These are phyloP conservation scores for Dasypolia templi DNA, from an alignment of 2,888 invertebrate species.

Conservation along the genomic window DNA sequence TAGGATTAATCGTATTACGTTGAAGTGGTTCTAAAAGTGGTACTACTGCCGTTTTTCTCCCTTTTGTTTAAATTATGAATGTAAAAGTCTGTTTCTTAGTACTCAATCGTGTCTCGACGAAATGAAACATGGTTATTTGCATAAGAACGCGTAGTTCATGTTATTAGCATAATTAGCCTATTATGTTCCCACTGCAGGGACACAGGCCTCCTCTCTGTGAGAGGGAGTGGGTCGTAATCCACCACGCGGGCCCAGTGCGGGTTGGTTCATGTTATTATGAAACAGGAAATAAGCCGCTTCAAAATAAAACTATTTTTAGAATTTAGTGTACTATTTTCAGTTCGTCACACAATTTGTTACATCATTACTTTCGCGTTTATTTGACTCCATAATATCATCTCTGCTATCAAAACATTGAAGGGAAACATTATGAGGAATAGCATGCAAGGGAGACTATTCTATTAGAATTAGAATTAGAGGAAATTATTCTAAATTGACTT, in stretches of 20 bases:
- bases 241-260: too few species aligned
- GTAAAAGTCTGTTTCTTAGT: constrained; percentile 40
- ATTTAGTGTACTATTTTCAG: too few species aligned
- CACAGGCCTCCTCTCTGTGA: too few species aligned
- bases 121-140: constrained; percentile 34
- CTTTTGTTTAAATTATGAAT: constrained; percentile 17
- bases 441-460: too few species aligned
- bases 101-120: constrained; percentile 35
- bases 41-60: constrained; percentile 14
- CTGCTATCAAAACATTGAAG: not conserved
- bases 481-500: not conserved
- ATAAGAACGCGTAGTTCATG: constrained; percentile 14
- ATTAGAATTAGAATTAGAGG: too few species aligned
- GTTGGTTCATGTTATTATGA: constrained; percentile 4
- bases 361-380: not conserved
- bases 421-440: not conserved
- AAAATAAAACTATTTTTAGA: not conserved
- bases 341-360: not conserved
- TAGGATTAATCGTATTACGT: not conserved
- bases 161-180: too few species aligned
- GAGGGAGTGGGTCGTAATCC: too few species aligned
- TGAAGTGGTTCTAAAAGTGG: not conserved
- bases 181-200: too few species aligned
- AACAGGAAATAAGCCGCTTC: constrained; percentile 6
- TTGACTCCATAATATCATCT: not conserved